phyloP scores from a whole-genome alignment of 1,140 invertebrate species.

The Orchestia grillus region DNA sequence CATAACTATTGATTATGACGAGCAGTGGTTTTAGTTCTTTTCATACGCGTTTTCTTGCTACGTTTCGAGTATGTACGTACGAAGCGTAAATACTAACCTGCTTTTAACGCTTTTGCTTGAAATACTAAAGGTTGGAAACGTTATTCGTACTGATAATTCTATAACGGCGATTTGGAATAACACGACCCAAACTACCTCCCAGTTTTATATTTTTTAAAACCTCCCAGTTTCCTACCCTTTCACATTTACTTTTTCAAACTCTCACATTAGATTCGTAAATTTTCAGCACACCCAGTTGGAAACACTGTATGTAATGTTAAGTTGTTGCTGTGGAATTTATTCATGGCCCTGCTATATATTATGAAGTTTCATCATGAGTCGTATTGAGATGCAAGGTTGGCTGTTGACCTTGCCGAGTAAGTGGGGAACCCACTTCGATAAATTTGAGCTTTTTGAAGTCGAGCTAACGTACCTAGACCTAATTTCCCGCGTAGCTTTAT shows the following conservation, averaged over 20 bases:
- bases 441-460: background rate
- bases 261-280: background rate
- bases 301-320: background rate
- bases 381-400: background rate
- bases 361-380: background rate
- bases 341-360: background rate
- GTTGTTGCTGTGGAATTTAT: background rate
- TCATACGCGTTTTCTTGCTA: background rate
- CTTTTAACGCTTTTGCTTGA: background rate
- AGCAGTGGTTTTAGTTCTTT: background rate
- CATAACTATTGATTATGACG: background rate
- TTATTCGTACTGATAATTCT: background rate
- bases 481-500: background rate
- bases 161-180: background rate
- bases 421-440: background rate
- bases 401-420: background rate
- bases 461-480: background rate
- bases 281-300: background rate
- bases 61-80: background rate
- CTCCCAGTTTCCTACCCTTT: background rate
- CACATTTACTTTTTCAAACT: background rate
- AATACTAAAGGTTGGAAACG: background rate
- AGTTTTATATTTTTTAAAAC: too few species aligned
- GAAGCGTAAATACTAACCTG: background rate
- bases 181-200: background rate